Percentiles rank a stretch among this genome's conserved stretches.
phyloP scores from a whole-genome alignment of 2,888 invertebrate genomes.

The Brachylomia viminalis region DNA sequence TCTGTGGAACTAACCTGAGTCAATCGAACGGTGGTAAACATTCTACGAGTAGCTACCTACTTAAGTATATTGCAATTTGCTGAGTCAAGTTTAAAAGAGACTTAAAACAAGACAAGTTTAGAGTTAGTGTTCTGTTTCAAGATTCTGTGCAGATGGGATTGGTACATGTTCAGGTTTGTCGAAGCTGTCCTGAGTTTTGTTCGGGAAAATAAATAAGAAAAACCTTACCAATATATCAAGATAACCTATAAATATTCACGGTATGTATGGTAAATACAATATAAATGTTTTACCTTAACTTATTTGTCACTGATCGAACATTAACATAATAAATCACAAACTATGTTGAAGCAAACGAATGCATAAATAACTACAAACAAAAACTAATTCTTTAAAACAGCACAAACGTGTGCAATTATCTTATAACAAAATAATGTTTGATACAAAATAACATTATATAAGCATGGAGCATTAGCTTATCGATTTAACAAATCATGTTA shows the following conservation, averaged over 20 bases:
- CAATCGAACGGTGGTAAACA: constrained; percentile 43
- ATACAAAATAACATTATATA: constrained; percentile 24
- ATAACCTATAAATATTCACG: neutral
- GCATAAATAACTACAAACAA: neutral
- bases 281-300: neutral
- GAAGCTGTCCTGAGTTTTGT: neutral
- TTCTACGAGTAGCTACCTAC: constrained; percentile 33
- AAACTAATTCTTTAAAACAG: constrained; percentile 1
- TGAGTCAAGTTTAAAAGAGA: constrained; percentile 37
- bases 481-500: constrained; percentile 60
- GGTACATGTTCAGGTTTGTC: neutral
- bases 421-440: constrained; percentile 50
- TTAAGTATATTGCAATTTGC: constrained; percentile 55
- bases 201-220: neutral
- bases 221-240: neutral
- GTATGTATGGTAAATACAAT: neutral
- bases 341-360: neutral
- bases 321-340: constrained; percentile 7
- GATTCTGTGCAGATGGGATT: neutral
- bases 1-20: constrained; percentile 16
- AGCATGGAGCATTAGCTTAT: constrained; percentile 40
- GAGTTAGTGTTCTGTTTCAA: constrained; percentile 9
- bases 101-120: constrained; percentile 7
- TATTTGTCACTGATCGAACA: neutral
- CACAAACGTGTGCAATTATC: constrained; percentile 35